A percentile compares a stretch with the other conserved stretches of the same genome.
phyloP scores from a whole-genome alignment of 1,140 invertebrate genomes.

The Tetragonula clypearis region DNA sequence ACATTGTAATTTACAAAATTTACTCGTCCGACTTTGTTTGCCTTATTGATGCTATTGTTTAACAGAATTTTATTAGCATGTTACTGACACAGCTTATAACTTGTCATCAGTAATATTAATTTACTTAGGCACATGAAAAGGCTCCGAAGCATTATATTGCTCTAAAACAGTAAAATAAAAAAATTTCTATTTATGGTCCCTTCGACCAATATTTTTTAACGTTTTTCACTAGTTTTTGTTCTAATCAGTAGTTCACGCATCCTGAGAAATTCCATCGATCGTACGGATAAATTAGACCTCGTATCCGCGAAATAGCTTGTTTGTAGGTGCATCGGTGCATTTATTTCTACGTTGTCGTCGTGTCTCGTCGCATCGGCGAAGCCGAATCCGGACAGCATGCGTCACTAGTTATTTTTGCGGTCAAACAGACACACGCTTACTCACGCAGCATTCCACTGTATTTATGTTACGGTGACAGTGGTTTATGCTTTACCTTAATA shows the following conservation, averaged over 20 bases:
- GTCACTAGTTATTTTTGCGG: slow-evolving; percentile 76
- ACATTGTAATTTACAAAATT: too few species aligned
- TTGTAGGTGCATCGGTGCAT: slow-evolving; percentile 70
- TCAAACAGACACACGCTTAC: slow-evolving; percentile 27
- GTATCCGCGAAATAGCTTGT: slow-evolving; percentile 57
- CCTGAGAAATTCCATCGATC: background rate
- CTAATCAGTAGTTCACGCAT: rapidly evolving
- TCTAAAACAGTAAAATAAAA: background rate
- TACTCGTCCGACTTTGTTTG: too few species aligned
- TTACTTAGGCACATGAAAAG: too few species aligned
- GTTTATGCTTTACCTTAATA: slow-evolving; percentile 51
- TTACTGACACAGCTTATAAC: too few species aligned
- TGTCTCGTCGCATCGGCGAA: slow-evolving; percentile 54
- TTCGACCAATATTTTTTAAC: background rate
- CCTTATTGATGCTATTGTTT: too few species aligned
- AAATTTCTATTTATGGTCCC: too few species aligned
- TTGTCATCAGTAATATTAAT: too few species aligned
- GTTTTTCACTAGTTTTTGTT: background rate
- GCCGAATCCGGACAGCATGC: slow-evolving; percentile 71
- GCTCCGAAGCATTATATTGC: background rate
- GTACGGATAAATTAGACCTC: background rate
- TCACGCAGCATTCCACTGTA: slow-evolving; percentile 22
- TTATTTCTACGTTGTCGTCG: slow-evolving; percentile 73
- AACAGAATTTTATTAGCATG: too few species aligned
- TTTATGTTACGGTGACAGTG: slow-evolving; percentile 56